Conservation (phyloP, 2,797 vertebrate genomes). For the Synanceia verrucosa region DNA sequence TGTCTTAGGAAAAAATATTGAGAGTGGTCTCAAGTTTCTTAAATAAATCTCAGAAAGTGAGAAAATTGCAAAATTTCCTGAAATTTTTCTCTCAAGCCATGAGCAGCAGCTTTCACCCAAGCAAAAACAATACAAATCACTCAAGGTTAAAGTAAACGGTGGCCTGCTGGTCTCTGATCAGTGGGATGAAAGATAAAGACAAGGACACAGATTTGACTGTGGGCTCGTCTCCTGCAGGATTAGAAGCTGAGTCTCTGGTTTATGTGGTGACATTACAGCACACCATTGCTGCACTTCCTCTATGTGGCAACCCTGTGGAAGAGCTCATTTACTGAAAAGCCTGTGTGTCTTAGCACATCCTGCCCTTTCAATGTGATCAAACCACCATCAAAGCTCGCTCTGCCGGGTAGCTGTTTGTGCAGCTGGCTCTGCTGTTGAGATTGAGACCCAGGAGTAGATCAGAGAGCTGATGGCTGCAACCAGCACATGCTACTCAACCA, state of each 20-base stretch:
- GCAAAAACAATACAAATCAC: conserved; percentile 51
- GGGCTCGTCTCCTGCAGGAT: conserved; percentile 59
- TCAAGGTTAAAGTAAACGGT: conserved; percentile 48
- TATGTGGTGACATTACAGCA: conserved; percentile 67
- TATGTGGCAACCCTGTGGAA: conserved; percentile 51
- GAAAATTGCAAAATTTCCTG: neutral
- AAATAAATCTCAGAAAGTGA: neutral
- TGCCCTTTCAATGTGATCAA: conserved; percentile 57
- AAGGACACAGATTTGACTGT: conserved; percentile 26
- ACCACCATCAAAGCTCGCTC: conserved; percentile 67
- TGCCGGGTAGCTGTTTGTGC: conserved; percentile 68
- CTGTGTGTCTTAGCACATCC: conserved; percentile 67
- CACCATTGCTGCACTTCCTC: conserved; percentile 62
- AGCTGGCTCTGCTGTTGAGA: conserved; percentile 76
- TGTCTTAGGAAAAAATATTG: neutral
- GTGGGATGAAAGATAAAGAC: conserved; percentile 56
- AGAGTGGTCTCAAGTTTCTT: neutral
- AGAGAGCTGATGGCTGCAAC: conserved; percentile 51
- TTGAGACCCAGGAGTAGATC: conserved; percentile 65
- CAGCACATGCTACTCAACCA: conserved; percentile 11
- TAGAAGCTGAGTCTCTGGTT: conserved; percentile 63
- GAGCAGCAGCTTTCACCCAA: conserved; percentile 43
- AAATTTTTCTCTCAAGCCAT: conserved; percentile 35
- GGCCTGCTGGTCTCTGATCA: conserved; percentile 47
- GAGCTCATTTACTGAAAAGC: conserved; percentile 58